Conservation (phyloP, 1,140 invertebrate genomes). For the Lucilia cuprina region DNA sequence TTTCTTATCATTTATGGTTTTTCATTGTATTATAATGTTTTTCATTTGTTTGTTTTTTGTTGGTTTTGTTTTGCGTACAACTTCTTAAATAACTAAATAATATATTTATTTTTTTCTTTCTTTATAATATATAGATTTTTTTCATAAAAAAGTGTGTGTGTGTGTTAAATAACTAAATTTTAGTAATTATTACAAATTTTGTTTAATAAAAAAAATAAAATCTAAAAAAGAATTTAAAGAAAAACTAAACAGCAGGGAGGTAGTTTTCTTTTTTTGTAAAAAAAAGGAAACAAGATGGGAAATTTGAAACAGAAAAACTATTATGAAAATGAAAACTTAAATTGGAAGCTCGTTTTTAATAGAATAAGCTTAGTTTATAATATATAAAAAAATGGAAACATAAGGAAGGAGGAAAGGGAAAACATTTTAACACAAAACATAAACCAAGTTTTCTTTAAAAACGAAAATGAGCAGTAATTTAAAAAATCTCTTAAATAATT, state of each 20-base stretch:
- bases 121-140: slow-evolving; percentile 16
- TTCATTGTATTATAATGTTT: slow-evolving; percentile 27
- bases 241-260: neutral
- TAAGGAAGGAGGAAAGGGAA: neutral
- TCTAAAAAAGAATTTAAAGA: neutral
- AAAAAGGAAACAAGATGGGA: neutral
- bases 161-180: slow-evolving; percentile 9
- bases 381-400: no score
- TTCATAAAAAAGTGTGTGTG: slow-evolving; percentile 25
- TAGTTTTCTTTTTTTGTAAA: neutral
- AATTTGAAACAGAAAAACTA: neutral
- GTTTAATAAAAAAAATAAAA: neutral
- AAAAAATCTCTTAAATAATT: no score
- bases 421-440: no score
- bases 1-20: neutral
- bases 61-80: slow-evolving; percentile 31
- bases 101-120: slow-evolving; percentile 21
- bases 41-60: slow-evolving; percentile 32
- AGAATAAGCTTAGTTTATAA: no score
- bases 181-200: slow-evolving; percentile 16
- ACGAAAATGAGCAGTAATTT: no score
- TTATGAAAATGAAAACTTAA: neutral
- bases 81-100: slow-evolving; percentile 35
- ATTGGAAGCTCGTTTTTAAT: neutral
- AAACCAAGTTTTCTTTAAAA: no score